Evolutionary conservation across 2,113 vertebrate species (phyloP), one percentile per base, ranked within the genome.

Genomic region (Bostrychus sinensis): DNA sequence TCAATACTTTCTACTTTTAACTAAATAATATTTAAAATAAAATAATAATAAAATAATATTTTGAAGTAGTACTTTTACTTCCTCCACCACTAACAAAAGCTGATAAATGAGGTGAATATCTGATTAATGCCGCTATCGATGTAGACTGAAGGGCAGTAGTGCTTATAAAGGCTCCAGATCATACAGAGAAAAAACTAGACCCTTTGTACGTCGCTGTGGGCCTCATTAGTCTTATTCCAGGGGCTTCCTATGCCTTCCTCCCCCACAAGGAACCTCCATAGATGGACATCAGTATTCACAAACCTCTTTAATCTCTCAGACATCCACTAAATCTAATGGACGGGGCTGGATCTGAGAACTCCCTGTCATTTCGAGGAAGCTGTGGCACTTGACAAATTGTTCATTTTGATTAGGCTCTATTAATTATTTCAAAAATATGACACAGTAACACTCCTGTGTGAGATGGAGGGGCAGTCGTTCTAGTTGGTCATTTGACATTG

Each of bases 171-270:
- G 25, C 3, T 69, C 34, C 36, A 59, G 12, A 6, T 39, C 25
- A 57, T 60, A 61, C 14, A 64, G 53, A 43, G 48, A 30, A 51
- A 42, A 76, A 70, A 67, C 41, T 61, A 54, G 51, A 70, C 36
- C 36, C 69, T 70, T 66, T 63, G 5, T 25, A 62, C 0, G 0
- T 38, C 68, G 65, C 41, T 0, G 50, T 73, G 51, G 72, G 70
- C 48, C 72, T 82, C 66, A 72, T 88, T 79, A 83, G 78, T 72
- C 39, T 76, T 17, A 30, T 30, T 77, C 50, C n/a, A 25, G 28
- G 51, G 25, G 41, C 60, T 57, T 55, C 22, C 23, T 58, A 8
- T 41, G 43, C 45, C 30, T 72, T 45, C 37, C 45, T 60, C 32
- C 14, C 50, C 54, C 4, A 2, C 13, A 20, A 53, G 66, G 71